These are phyloP conservation scores for Myiopsitta monachus DNA, from an alignment of 2,113 vertebrate species.

Conservation along the genomic window DNA sequence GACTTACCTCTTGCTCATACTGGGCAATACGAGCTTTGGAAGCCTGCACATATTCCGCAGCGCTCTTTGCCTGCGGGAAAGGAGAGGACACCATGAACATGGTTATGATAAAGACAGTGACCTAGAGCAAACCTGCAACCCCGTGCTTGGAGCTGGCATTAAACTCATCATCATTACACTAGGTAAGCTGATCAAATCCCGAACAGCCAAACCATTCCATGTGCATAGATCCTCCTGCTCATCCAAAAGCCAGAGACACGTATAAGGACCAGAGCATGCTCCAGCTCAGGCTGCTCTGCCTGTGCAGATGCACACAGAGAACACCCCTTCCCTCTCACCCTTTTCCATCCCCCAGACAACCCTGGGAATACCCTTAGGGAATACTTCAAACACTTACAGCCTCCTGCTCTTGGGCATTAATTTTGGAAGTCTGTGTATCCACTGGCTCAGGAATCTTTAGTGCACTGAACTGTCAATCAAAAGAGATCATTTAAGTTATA, in stretches of 20 bases:
- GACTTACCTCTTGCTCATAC: constrained; percentile 82
- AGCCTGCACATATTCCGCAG: constrained; percentile 73
- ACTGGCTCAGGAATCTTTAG: constrained; percentile 85
- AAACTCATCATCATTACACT: not conserved
- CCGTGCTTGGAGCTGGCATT: fast-evolving
- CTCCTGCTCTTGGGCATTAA: constrained; percentile 84
- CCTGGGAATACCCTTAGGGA: fast-evolving
- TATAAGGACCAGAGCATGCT: not conserved
- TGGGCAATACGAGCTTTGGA: constrained; percentile 82
- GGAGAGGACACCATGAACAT: not conserved
- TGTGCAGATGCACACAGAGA: fast-evolving
- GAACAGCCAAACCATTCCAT: not conserved
- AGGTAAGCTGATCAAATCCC: not conserved
- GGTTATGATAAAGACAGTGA: not conserved
- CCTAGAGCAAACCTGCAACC: not conserved
- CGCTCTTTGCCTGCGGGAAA: constrained; percentile 77
- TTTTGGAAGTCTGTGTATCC: constrained; percentile 82
- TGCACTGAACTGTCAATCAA: constrained; percentile 79
- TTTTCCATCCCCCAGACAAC: not conserved
- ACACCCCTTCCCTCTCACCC: not conserved
- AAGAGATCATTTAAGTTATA: not conserved
- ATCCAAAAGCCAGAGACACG: fast-evolving
- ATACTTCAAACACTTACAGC: constrained; percentile 78
- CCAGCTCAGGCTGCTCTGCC: not conserved
- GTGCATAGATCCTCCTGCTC: not conserved